Base-by-base conservation (phyloP, 2,113 vertebrate species). In the Peucedramus taeniatus region DNA sequence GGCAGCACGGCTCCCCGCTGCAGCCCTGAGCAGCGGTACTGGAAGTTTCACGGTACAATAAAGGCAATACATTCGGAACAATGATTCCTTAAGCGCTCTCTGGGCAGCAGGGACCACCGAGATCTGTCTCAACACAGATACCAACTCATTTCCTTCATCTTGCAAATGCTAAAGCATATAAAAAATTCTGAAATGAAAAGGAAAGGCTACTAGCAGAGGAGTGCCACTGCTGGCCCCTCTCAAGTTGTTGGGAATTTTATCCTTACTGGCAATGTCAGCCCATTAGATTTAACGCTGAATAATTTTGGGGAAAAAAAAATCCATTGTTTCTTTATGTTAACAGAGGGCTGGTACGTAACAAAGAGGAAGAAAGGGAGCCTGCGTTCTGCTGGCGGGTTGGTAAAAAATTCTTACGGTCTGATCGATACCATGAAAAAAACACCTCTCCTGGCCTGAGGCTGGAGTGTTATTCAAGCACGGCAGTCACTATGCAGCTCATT, bases 281-380 rank as follows among this genome's bases (percentile, higher is more conserved):
- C 31, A 5, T 65, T 75, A 23, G 7, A 57, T 42, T 31, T n/a
- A 50, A 63, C 5, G 2, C 10, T 1, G 56, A 60, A 2, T 44
- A 37, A 78, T 15, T 18, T 6, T 9, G 20, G 19, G 26, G 2
- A 1, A 37, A 70, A 44, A 47, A 31, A 30, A 12, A 1, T 3
- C 90, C 50, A 90, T 93, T 96, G 92, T 94, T 93, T 93, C 87
- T 57, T 68, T 45, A 26, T 1, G 31, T 33, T 83, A 84, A 17
- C 35, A 49, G 61, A 53, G n/a, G 1, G 30, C 65, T 82, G 53
- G 42, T 37, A 83, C 9, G 8, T 87, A 95, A 96, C 89, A 95
- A 97, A 94, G 94, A 82, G 56, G 26, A 80, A 56, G 81, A 51
- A 33, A 63, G 70, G 61, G 89, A 76, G 94, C 31, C 69, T 68